Evolutionary conservation across 2,888 invertebrate species (phyloP).

Genomic region (Rotaria magnacalcarata): DNA sequence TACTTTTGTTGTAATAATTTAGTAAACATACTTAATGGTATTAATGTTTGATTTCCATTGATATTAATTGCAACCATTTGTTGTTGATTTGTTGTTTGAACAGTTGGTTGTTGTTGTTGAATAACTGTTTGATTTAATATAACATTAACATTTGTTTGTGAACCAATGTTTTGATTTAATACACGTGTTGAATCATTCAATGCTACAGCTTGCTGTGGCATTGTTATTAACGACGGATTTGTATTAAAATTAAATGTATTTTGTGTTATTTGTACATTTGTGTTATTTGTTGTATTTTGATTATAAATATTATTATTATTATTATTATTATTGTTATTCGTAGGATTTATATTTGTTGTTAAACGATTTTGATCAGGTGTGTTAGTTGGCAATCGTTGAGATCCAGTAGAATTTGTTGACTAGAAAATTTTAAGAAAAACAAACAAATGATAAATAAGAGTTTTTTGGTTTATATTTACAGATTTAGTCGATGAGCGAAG

Average conservation of each 20-base stretch:
- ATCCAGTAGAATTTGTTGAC: neutral
- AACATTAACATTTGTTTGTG: constrained; percentile 35
- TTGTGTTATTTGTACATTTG: constrained; percentile 29
- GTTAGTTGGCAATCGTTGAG: neutral
- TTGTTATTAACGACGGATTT: neutral
- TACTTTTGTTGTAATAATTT: constrained; percentile 34
- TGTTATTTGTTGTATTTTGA: constrained; percentile 30
- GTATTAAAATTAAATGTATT: constrained; percentile 36
- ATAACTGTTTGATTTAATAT: constrained; percentile 36
- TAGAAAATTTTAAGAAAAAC: neutral
- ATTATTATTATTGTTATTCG: neutral
- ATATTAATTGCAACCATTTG: constrained; percentile 34
- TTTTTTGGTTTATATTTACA: neutral
- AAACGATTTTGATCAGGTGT: neutral
- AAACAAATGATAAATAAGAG: neutral
- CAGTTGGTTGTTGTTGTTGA: neutral
- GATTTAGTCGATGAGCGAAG: constrained; percentile 25
- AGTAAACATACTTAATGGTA: constrained; percentile 26
- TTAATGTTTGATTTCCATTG: constrained; percentile 19
- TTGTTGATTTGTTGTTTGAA: constrained; percentile 5
- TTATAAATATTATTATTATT: constrained; percentile 27
- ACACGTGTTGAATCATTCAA: neutral
- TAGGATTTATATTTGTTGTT: neutral
- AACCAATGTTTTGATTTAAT: neutral
- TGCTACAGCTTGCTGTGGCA: neutral